phyloP scores from a whole-genome alignment of 2,113 vertebrate genomes.

The Reinhardtius hippoglossoides region DNA sequence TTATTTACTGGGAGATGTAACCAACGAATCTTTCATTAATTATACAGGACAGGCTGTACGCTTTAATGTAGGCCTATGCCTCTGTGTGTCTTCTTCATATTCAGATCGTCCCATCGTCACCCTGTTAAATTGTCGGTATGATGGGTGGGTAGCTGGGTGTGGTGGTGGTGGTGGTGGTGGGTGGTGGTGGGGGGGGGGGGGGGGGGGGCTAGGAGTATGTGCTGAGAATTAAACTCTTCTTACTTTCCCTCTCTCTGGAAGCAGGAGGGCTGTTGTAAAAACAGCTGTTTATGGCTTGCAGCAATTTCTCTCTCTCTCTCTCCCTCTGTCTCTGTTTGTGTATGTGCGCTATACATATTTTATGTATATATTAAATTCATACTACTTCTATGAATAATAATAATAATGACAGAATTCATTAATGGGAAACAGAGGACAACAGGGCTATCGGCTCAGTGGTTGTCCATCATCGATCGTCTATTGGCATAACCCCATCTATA shows the following conservation, averaged over 20 bases:
- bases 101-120: not conserved
- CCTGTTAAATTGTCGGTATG: not conserved
- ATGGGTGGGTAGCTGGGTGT: not conserved
- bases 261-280: not conserved
- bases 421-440: not conserved
- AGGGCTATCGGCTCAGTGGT: not conserved
- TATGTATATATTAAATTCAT: not conserved
- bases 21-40: constrained; percentile 23
- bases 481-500: not conserved
- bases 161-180: no score
- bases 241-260: no score
- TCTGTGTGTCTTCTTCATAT: constrained; percentile 5
- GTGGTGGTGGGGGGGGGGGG: no score
- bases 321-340: not conserved
- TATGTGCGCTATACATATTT: not conserved
- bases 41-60: not conserved
- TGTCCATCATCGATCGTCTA: not conserved
- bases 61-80: constrained; percentile 3
- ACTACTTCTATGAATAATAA: not conserved
- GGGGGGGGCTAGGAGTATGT: not conserved
- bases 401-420: not conserved
- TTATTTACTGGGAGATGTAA: constrained; percentile 49
- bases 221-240: not conserved
- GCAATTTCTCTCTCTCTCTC: not conserved
- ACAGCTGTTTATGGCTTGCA: constrained; percentile 6